phyloP scores from a whole-genome alignment of 1,140 invertebrate genomes.

The Oryctes rhinoceros region DNA sequence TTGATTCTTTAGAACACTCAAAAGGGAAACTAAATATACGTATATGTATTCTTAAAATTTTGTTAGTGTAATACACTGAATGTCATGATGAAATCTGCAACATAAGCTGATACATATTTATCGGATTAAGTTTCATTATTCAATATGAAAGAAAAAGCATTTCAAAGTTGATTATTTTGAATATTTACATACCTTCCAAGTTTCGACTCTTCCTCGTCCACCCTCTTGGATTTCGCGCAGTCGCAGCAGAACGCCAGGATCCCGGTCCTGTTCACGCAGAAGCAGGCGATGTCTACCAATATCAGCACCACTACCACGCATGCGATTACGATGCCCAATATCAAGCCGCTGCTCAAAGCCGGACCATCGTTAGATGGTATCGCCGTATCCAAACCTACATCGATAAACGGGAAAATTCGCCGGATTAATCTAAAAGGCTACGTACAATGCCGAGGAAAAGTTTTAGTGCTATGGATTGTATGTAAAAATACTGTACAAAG shows the following conservation, averaged over 20 bases:
- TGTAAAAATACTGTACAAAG: neutral
- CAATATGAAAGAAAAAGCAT: neutral
- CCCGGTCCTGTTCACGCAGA: conserved; percentile 74
- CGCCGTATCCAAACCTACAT: conserved; percentile 67
- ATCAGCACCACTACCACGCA: conserved; percentile 77
- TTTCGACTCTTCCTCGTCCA: conserved; percentile 81
- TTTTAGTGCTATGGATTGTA: conserved; percentile 14
- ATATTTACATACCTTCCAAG: conserved; percentile 74
- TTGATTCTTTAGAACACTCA: too few relatives aligned
- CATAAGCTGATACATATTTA: too few relatives aligned
- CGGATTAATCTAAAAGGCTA: neutral
- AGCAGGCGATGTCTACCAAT: conserved; percentile 80
- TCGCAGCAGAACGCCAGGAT: conserved; percentile 78
- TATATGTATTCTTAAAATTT: too few relatives aligned
- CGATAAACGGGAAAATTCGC: neutral
- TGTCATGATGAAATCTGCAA: too few relatives aligned
- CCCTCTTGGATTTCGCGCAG: conserved; percentile 68
- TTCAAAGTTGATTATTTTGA: neutral
- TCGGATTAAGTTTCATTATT: too few relatives aligned
- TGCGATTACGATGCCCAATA: conserved; percentile 80
- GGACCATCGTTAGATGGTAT: conserved; percentile 66
- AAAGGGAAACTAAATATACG: too few relatives aligned
- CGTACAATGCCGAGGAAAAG: neutral
- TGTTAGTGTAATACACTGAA: too few relatives aligned
- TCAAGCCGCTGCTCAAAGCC: conserved; percentile 75